Conservation (phyloP, 2,888 invertebrate genomes). For the Trichopoda pennipes region DNA sequence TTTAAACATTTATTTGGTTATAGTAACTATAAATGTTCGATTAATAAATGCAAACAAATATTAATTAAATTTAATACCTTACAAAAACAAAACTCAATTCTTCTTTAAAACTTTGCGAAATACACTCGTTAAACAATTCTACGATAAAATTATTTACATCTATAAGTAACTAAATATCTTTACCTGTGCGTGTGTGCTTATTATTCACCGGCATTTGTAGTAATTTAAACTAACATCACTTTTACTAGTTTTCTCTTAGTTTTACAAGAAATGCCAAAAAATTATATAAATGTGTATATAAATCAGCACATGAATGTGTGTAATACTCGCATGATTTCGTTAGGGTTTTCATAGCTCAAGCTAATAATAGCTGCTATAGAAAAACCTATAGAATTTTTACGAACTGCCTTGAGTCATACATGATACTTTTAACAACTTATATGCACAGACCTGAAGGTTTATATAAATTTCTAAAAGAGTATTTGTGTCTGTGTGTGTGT, state of each 20-base stretch:
- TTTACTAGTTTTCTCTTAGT: conserved; percentile 62
- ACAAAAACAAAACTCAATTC: not conserved
- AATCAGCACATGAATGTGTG: not conserved
- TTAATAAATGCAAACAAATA: too few relatives aligned
- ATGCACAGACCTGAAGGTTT: conserved; percentile 7
- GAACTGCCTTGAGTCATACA: conserved; percentile 50
- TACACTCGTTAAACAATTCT: conserved; percentile 11
- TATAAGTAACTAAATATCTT: conserved; percentile 11
- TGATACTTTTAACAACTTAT: conserved; percentile 49
- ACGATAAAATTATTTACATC: too few relatives aligned
- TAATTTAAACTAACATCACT: conserved; percentile 64
- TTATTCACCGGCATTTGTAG: conserved; percentile 57
- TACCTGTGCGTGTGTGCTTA: conserved; percentile 6
- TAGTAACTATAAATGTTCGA: too few relatives aligned
- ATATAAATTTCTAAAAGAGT: not conserved
- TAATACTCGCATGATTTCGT: conserved; percentile 20
- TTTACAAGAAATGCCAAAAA: conserved; percentile 7
- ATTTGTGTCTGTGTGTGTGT: conserved; percentile 15
- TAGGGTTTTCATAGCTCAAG: conserved; percentile 35
- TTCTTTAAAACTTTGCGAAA: not conserved
- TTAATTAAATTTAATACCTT: not conserved
- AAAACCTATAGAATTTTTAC: conserved; percentile 33
- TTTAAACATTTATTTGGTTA: too few relatives aligned
- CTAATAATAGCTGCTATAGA: conserved; percentile 43
- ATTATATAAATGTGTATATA: not conserved